These are phyloP conservation scores for Sardina pilchardus DNA, from an alignment of 2,113 vertebrate genomes.

Conservation along the genomic window DNA sequence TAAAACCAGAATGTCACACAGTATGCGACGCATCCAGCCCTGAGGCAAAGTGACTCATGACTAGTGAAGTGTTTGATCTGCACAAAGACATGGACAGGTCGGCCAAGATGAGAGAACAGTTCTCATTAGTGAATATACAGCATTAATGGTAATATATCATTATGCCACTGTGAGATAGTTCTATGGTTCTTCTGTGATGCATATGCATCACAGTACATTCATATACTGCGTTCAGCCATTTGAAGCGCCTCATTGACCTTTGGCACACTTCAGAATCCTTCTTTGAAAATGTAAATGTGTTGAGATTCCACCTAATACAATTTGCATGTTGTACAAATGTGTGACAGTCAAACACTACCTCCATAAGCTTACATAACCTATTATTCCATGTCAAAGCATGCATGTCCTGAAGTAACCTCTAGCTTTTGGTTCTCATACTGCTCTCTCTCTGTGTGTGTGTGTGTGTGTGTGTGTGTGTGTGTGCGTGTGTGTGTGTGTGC, in stretches of 20 bases:
- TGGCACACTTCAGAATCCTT: not conserved
- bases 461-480: not conserved
- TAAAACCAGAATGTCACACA: no score
- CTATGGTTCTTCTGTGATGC: no score
- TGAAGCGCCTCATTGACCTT: not conserved
- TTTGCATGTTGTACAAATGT: not conserved
- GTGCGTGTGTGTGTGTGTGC: not conserved
- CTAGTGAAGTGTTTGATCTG: no score
- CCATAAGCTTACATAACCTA: not conserved
- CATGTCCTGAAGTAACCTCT: constrained; percentile 5
- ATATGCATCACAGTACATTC: not conserved
- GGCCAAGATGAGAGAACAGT: no score
- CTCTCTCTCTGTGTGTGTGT: no score
- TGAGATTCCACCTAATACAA: not conserved
- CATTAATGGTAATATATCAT: no score
- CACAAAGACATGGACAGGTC: no score
- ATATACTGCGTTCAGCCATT: not conserved
- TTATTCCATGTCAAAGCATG: constrained; percentile 3
- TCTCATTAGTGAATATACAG: no score
- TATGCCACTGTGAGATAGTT: no score
- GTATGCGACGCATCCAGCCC: no score
- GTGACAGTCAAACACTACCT: not conserved
- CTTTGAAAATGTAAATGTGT: not conserved
- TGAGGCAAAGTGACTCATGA: no score
- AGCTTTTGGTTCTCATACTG: not conserved